A percentile compares a stretch with the other conserved stretches of the same genome.
Evolutionary conservation across 2,888 invertebrate genomes (phyloP).

Genomic region (Hemicrepidius hirtus): DNA sequence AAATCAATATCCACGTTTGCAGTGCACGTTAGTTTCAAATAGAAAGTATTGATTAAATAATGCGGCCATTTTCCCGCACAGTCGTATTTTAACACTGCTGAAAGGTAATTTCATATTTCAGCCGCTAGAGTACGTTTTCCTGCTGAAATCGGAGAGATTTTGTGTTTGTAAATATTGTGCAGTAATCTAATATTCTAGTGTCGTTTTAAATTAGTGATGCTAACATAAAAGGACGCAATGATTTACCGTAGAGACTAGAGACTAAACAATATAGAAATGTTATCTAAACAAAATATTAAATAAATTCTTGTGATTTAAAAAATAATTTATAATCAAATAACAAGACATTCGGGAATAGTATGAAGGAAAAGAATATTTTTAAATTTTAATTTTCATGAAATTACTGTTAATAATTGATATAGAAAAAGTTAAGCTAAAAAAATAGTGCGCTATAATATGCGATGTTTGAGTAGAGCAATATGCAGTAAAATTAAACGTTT

Average conservation of each 20-base stretch:
- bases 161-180: slow-evolving; percentile 47
- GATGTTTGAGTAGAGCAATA: slow-evolving; percentile 44
- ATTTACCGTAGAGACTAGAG: no score
- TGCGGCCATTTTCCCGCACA: slow-evolving; percentile 56
- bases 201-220: background rate
- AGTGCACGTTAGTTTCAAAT: slow-evolving; percentile 31
- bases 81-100: slow-evolving; percentile 44
- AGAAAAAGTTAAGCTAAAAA: background rate
- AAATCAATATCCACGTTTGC: slow-evolving; percentile 43
- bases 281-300: no score
- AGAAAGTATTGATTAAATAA: slow-evolving; percentile 55
- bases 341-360: no score
- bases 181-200: slow-evolving; percentile 13
- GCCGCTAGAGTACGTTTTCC: slow-evolving; percentile 56
- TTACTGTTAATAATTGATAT: no score
- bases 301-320: no score
- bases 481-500: slow-evolving; percentile 45
- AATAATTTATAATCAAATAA: no score
- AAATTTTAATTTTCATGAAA: no score
- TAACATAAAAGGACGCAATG: no score
- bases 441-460: slow-evolving; percentile 32
- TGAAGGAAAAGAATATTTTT: no score
- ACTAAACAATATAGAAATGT: no score
- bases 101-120: slow-evolving; percentile 50
- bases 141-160: slow-evolving; percentile 47